Conservation (phyloP, 2,797 vertebrate species). For the Eulemur coronatus region DNA sequence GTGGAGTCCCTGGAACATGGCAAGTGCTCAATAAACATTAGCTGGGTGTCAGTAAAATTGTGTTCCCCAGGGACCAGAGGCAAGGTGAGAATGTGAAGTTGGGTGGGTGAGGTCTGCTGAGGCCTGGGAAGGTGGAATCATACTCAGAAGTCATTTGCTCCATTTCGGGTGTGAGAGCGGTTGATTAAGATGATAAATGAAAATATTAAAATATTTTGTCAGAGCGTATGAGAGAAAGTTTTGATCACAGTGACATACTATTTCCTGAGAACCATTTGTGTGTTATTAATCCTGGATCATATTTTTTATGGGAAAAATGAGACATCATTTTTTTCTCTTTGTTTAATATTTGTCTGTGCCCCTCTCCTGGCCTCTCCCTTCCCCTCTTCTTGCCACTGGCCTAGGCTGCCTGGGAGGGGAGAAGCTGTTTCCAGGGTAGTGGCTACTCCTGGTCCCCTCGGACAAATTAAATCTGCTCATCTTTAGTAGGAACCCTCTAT, state of each 20-base stretch:
- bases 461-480: constrained; percentile 49
- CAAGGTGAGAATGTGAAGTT: background rate
- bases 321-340: background rate
- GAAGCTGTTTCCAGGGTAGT: constrained; percentile 4
- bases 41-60: background rate
- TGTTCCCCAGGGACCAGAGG: background rate
- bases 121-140: background rate
- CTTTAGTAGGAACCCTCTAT: constrained; percentile 1
- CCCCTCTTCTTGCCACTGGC: background rate
- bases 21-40: background rate
- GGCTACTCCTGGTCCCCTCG: background rate
- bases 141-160: background rate
- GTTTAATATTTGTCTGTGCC: background rate
- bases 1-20: background rate
- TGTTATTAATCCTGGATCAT: background rate
- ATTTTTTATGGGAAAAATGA: background rate
- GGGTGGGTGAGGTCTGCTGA: background rate
- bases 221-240: constrained; percentile 34
- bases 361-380: background rate
- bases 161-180: background rate
- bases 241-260: constrained; percentile 20
- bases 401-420: background rate
- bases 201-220: constrained; percentile 14
- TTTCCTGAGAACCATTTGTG: constrained; percentile 1
- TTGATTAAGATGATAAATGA: constrained; percentile 3